Conservation (phyloP, 2,888 invertebrate species). For the Notodonta ziczac region DNA sequence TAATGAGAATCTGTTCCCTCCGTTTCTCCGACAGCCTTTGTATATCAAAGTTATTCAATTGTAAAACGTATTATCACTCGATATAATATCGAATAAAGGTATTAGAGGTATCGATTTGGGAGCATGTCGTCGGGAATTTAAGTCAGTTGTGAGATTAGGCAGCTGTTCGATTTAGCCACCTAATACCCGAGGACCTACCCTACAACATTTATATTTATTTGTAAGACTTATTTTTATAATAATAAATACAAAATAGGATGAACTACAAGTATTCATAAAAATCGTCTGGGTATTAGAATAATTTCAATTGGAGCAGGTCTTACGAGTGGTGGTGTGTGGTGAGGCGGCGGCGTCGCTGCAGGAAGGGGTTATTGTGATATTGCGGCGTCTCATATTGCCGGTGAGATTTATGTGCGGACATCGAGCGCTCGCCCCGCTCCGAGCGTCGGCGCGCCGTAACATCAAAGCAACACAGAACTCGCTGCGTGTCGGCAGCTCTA, state of each 20-base stretch:
- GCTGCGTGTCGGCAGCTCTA: too few relatives aligned
- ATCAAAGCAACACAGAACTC: too few relatives aligned
- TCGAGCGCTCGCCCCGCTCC: constrained; percentile 35
- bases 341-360: constrained; percentile 52
- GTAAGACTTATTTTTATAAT: too few relatives aligned
- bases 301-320: constrained; percentile 55
- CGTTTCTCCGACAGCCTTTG: constrained; percentile 57
- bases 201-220: too few relatives aligned
- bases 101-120: constrained; percentile 39
- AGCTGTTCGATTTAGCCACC: too few relatives aligned
- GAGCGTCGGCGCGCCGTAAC: too few relatives aligned
- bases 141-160: constrained; percentile 15
- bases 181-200: too few relatives aligned
- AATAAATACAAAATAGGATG: background rate
- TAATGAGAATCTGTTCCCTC: constrained; percentile 80
- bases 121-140: constrained; percentile 27
- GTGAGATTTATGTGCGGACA: constrained; percentile 71
- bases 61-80: constrained; percentile 66
- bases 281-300: constrained; percentile 48
- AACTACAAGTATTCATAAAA: constrained; percentile 29
- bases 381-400: constrained; percentile 74
- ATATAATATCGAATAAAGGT: constrained; percentile 46
- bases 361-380: constrained; percentile 74
- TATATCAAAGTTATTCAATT: constrained; percentile 70
- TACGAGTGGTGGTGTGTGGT: constrained; percentile 36